Evolutionary conservation across 2,797 vertebrate species (phyloP), one percentile per base, ranked within the genome.

Genomic region (Coranthus polyacanthus): DNA sequence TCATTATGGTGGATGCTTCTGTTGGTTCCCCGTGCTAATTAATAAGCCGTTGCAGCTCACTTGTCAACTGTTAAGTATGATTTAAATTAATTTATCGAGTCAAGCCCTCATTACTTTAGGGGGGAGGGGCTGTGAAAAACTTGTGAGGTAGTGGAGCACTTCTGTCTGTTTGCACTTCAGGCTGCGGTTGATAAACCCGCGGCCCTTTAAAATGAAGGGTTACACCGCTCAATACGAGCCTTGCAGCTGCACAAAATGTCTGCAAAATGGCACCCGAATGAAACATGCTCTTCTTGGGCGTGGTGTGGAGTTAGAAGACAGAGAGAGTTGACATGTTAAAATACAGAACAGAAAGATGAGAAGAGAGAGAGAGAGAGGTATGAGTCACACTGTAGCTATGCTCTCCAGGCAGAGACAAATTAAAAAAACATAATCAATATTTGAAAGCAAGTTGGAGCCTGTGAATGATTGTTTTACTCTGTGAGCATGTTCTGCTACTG

Each of bases 351-450:
- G 52, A 41, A 39, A 46, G 58, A 39, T 21, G 41, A 18, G 26
- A 67, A 70, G 44, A 32, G 29, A 32, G 29, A 26, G 24, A 26
- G 24, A 26, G 24, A 26, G 29, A 20, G 29, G 15, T 10, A 58
- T 75, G 72, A 76, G 68, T 80, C 65, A 86, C 7, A 44, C 10
- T 44, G 42, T 38, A 45, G 67, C 29, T 32, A 24, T 24, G 61
- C 39, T 82, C 49, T 37, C 37, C 39, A 32, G 29, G 71, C 65
- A 60, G 61, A 71, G 69, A 54, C 52, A 77, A 81, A 84, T 78
- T 58, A 24, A 77, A 76, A 50, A 82, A 78, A 38, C 52, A 57
- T 56, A 46, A 85, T 86, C 77, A 77, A 83, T 72, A 83, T 73
- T 57, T 60, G 52, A 74, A 53, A 82, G 72, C 66, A 38, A 42